Base-by-base conservation (phyloP, 64 coral and sea anemone species). In the Platygyra sinensis region DNA sequence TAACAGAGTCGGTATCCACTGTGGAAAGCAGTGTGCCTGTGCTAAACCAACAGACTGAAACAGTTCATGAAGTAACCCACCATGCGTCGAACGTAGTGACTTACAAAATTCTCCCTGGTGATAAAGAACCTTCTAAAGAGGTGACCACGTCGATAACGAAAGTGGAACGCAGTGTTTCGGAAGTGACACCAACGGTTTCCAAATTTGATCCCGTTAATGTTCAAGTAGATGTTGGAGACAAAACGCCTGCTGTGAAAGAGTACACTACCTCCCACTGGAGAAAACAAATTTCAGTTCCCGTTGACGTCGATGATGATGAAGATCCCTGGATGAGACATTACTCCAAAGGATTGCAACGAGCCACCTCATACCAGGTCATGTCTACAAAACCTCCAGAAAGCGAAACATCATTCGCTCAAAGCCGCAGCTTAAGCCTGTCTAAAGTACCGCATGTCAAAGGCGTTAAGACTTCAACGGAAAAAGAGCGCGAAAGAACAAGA, bases 241-340 rank as follows among this genome's bases (percentile, higher is more conserved):
- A 38, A 65, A 39, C 62, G 30, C 31, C 80, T 67, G 61, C 52
- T 77, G 15, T 24, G 7, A 77, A 51, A 77, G 36, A 77, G 5
- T 17, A 46, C 20, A 17, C 22, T 83, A 22, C 80, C 8, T 31
- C 59, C 22, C 15, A 12, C 15, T 65, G 33, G 31, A 67, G 18
- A 62, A 83, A 38, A 3, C 17, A 83, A 65, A 6, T 30, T 83
- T 83, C 80, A 12, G 60, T 83, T 67, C 80, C 80, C 22, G n/a
- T n/a, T 20, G 61, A 67, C 12, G 61, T 38, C 24, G 59, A 85
- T 39, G 62, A 85, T 38, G 30, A 85, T 10, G 36, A 69, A 8
- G 81, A 85, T 28, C 81, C 81, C 63, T 85, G 81, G 81, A 85
- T 85, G 81, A 85, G 81, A 16, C 81, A 85, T 28, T 85, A 85